Conservation (phyloP, 2,113 vertebrate genomes). For the Bothrops jararaca region DNA sequence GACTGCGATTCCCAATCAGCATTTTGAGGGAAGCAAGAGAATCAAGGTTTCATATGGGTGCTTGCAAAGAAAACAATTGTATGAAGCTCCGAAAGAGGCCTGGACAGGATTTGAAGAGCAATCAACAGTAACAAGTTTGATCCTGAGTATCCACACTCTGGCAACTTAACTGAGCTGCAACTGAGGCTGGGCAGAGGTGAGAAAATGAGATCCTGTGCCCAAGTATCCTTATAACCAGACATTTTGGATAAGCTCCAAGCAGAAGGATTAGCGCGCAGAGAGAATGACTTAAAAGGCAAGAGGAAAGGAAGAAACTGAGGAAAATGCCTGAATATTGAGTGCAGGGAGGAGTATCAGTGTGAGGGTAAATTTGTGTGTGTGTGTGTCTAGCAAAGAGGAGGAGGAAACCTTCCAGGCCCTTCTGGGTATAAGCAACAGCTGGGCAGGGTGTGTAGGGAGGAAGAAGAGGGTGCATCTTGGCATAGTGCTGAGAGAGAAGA, state of each 20-base stretch:
- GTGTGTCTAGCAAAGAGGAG: background rate
- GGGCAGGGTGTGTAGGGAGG: background rate
- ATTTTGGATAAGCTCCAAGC: background rate
- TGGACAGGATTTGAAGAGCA: background rate
- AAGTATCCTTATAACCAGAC: background rate
- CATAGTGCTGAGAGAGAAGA: background rate
- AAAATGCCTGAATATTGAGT: background rate
- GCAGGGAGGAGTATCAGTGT: background rate
- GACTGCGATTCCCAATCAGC: background rate
- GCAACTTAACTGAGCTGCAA: background rate
- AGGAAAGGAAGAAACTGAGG: background rate
- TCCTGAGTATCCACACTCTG: background rate
- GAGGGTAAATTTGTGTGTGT: background rate
- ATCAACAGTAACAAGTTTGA: background rate
- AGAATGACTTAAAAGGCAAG: constrained; percentile 1
- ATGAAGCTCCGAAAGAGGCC: background rate
- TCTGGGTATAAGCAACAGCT: background rate
- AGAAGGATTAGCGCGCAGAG: background rate
- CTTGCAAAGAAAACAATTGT: background rate
- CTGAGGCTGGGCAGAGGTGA: background rate
- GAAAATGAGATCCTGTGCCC: background rate
- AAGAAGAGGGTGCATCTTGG: background rate
- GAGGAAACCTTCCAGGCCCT: background rate
- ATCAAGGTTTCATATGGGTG: background rate
- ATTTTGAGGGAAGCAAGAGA: background rate